Conservation (phyloP, 2,888 invertebrate genomes). For the Caenorhabditis angaria region DNA sequence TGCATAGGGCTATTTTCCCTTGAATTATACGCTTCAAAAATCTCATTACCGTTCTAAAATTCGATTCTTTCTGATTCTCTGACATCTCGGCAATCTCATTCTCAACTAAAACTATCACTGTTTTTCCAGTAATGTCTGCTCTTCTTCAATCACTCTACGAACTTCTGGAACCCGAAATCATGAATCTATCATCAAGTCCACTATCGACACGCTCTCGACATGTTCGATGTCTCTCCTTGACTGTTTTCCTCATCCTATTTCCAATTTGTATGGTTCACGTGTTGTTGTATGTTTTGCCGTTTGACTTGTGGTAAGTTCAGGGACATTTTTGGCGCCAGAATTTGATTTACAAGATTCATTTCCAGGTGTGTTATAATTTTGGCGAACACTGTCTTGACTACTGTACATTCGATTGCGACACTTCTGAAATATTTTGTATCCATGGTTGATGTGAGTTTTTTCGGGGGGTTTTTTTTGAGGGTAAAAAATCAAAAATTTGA, state of each 20-base stretch:
- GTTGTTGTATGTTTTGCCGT: conserved; percentile 52
- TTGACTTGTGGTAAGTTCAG: conserved; percentile 57
- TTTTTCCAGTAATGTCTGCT: conserved; percentile 74
- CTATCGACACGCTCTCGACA: conserved; percentile 49
- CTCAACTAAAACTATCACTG: not conserved
- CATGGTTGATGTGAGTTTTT: conserved; percentile 39
- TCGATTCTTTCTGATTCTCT: too few relatives aligned
- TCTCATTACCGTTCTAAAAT: not conserved
- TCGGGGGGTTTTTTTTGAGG: too few relatives aligned
- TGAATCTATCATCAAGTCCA: conserved; percentile 74
- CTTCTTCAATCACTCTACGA: conserved; percentile 77
- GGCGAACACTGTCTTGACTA: conserved; percentile 75
- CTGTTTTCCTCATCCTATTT: conserved; percentile 48
- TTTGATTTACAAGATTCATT: not conserved
- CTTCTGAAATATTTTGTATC: conserved; percentile 75
- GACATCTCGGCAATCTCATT: not conserved
- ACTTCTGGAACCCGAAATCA: conserved; percentile 75
- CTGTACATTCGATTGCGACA: conserved; percentile 75
- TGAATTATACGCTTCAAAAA: not conserved
- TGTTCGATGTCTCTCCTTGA: conserved; percentile 53
- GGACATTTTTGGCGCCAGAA: not conserved
- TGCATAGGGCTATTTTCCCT: too few relatives aligned
- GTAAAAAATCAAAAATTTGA: not conserved
- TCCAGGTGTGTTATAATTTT: conserved; percentile 75
- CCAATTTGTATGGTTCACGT: conserved; percentile 50